Evolutionary conservation across 2,113 vertebrate species (phyloP).

Genomic region (Oryzias curvinotus): DNA sequence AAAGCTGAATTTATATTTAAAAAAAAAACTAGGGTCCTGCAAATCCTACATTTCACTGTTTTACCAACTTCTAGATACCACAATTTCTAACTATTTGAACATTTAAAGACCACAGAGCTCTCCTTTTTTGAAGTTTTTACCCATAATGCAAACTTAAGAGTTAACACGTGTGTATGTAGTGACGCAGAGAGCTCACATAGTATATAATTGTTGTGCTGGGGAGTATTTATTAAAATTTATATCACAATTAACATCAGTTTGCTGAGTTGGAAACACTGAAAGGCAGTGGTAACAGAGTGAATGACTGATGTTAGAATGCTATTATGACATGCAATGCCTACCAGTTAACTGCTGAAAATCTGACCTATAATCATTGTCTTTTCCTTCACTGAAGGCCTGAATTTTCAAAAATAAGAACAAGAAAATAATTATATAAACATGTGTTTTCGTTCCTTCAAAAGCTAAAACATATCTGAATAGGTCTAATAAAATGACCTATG

Average conservation of each 20-base stretch:
- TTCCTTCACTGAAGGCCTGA: neutral
- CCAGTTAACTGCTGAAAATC: neutral
- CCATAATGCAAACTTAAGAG: no score
- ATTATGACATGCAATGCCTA: neutral
- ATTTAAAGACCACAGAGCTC: neutral
- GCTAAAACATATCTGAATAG: constrained; percentile 11
- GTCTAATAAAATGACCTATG: constrained; percentile 21
- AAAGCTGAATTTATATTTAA: neutral
- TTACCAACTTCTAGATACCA: neutral
- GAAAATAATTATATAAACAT: constrained; percentile 8
- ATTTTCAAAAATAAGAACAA: neutral
- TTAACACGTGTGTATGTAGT: no score
- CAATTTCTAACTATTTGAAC: neutral
- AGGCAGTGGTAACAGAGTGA: constrained; percentile 12
- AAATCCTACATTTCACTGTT: neutral
- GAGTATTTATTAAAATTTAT: no score
- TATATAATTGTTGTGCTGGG: no score
- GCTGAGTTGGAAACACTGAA: no score
- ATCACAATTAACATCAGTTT: no score
- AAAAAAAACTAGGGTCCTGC: neutral
- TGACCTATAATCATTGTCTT: neutral
- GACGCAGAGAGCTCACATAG: no score
- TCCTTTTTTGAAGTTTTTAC: neutral
- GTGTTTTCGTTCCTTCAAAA: constrained; percentile 6
- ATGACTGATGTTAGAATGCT: neutral